Conservation (phyloP, 1,140 invertebrate species). For the Leptinotarsa undecemlineata region DNA sequence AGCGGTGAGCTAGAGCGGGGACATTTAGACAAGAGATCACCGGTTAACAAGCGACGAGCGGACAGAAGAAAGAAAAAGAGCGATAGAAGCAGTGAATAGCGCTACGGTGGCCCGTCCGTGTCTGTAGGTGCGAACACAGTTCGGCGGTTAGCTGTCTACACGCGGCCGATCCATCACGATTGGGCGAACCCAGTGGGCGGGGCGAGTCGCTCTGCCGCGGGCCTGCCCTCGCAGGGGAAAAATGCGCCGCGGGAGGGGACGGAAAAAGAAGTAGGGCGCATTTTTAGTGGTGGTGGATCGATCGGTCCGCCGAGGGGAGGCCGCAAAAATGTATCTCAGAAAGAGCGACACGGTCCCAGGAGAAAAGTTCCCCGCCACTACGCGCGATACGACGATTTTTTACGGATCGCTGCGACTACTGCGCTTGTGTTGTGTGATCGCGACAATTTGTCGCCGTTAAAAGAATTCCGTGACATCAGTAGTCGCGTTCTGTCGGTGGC, state of each 20-base stretch:
- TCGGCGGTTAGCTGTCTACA: slow-evolving; percentile 35
- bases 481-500: slow-evolving; percentile 55
- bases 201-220: slow-evolving; percentile 52
- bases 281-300: slow-evolving; percentile 56
- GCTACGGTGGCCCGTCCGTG: slow-evolving; percentile 25
- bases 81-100: slow-evolving; percentile 15
- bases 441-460: slow-evolving; percentile 58
- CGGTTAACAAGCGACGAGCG: slow-evolving; percentile 14
- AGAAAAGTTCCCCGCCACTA: slow-evolving; percentile 37
- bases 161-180: slow-evolving; percentile 50
- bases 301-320: slow-evolving; percentile 51
- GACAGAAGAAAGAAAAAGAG: slow-evolving; percentile 22
- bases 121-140: slow-evolving; percentile 35
- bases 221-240: slow-evolving; percentile 61
- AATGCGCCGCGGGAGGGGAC: slow-evolving; percentile 56
- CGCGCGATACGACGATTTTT: slow-evolving; percentile 42
- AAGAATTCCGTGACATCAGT: slow-evolving; percentile 57
- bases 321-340: slow-evolving; percentile 31
- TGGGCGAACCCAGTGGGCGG: slow-evolving; percentile 56
- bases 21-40: neutral
- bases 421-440: slow-evolving; percentile 53
- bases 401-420: slow-evolving; percentile 42
- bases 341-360: slow-evolving; percentile 32
- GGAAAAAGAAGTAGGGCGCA: slow-evolving; percentile 56
- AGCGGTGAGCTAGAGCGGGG: neutral